Evolutionary conservation across 2,113 vertebrate genomes (phyloP).

Genomic region (Sorex fumeus): DNA sequence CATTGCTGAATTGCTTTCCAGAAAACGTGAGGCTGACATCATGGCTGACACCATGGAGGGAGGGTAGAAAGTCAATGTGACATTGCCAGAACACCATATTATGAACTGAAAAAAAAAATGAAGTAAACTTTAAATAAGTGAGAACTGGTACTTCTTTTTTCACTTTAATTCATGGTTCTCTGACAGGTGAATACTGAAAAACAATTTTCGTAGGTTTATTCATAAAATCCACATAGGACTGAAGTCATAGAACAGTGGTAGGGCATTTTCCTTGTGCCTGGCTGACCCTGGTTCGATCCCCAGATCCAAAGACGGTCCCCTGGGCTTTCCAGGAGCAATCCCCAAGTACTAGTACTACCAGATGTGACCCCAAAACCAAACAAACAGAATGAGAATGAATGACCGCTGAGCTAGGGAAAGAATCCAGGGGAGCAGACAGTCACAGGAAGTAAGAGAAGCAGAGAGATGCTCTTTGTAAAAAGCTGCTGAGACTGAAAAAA

Average conservation of each 20-base stretch:
- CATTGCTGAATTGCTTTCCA: slow-evolving; percentile 1
- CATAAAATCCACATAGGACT: not conserved
- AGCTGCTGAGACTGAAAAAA: not conserved
- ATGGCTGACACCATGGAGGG: not conserved
- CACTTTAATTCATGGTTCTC: slow-evolving; percentile 7
- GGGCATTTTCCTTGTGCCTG: not conserved
- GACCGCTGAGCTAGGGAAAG: not conserved
- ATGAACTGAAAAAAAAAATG: not conserved
- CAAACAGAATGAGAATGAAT: not conserved
- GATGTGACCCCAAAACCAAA: not conserved
- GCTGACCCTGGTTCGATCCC: too few relatives aligned
- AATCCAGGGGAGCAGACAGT: not conserved
- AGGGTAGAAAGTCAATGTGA: not conserved
- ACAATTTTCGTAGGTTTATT: not conserved
- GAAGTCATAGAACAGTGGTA: not conserved
- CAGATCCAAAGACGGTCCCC: too few relatives aligned
- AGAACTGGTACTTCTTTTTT: not conserved
- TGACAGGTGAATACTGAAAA: slow-evolving; percentile 14
- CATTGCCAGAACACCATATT: not conserved
- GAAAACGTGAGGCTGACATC: slow-evolving; percentile 2
- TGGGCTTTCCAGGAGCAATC: too few relatives aligned
- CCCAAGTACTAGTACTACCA: too few relatives aligned
- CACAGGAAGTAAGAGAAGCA: not conserved
- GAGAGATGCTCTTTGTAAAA: not conserved
- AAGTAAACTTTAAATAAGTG: slow-evolving; percentile 7